A percentile compares a stretch with the other conserved stretches of the same genome.
These are phyloP conservation scores for Kryptolebias marmoratus DNA, from an alignment of 2,113 vertebrate species.

Conservation along the genomic window DNA sequence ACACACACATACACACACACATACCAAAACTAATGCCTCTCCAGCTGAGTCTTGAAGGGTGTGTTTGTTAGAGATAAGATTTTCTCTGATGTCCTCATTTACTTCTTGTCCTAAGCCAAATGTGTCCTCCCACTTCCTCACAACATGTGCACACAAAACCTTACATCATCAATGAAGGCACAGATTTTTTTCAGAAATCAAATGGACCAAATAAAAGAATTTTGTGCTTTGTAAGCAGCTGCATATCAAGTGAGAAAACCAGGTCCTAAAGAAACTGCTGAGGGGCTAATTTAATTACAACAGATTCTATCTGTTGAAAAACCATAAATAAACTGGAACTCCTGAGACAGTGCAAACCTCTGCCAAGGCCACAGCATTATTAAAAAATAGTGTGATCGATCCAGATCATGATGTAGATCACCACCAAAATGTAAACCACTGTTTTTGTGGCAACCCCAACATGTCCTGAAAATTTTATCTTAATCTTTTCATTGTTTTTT, in stretches of 20 bases:
- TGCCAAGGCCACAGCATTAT: too few relatives aligned
- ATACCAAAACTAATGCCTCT: not conserved
- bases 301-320: slow-evolving; percentile 45
- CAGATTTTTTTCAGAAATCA: not conserved
- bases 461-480: too few relatives aligned
- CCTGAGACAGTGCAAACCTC: not conserved
- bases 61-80: slow-evolving; percentile 71
- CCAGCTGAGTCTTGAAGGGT: slow-evolving; percentile 53
- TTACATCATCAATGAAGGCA: not conserved
- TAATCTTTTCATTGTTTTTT: too few relatives aligned
- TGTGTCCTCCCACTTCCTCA: slow-evolving; percentile 7
- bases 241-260: not conserved
- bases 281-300: slow-evolving; percentile 43
- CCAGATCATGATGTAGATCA: too few relatives aligned
- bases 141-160: not conserved
- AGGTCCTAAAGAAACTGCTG: slow-evolving; percentile 20
- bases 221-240: slow-evolving; percentile 17
- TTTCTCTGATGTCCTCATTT: slow-evolving; percentile 67
- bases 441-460: too few relatives aligned
- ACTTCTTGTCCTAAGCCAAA: slow-evolving; percentile 47
- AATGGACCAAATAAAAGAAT: slow-evolving; percentile 1
- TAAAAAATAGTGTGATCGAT: too few relatives aligned
- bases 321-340: slow-evolving; percentile 64
- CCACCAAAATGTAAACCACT: too few relatives aligned
- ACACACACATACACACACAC: too few relatives aligned